Percentiles rank a stretch among this genome's conserved stretches.
Evolutionary conservation across 2,888 invertebrate species (phyloP).

Genomic region (Timandra comae): DNA sequence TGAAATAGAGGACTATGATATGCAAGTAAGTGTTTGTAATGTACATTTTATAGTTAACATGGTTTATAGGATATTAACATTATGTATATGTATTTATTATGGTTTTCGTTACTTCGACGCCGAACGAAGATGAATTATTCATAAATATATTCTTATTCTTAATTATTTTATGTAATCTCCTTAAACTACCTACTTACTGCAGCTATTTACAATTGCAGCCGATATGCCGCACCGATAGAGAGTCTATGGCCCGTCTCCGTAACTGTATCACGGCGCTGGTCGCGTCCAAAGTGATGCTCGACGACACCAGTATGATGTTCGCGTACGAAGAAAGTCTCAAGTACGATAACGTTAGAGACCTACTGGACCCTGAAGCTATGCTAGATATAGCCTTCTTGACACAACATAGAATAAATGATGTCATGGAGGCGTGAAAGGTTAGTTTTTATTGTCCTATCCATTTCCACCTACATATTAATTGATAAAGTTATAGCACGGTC

Average conservation of each 20-base stretch:
- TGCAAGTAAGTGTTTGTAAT: constrained; percentile 42
- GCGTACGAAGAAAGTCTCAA: constrained; percentile 93
- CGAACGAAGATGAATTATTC: too few species aligned
- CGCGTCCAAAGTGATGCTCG: constrained; percentile 91
- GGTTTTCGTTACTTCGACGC: too few species aligned
- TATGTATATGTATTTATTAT: too few species aligned
- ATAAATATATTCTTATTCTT: too few species aligned
- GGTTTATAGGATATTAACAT: too few species aligned
- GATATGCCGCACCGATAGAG: constrained; percentile 83
- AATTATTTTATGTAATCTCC: too few species aligned
- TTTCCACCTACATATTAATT: too few species aligned
- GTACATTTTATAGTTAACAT: too few species aligned
- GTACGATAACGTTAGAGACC: constrained; percentile 83
- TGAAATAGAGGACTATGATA: constrained; percentile 38
- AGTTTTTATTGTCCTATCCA: constrained; percentile 16
- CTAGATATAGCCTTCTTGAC: constrained; percentile 88
- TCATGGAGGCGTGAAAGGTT: constrained; percentile 45
- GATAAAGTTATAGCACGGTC: too few species aligned
- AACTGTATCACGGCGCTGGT: constrained; percentile 94
- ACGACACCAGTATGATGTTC: constrained; percentile 93
- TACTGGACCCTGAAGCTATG: constrained; percentile 90
- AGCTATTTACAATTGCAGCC: constrained; percentile 78
- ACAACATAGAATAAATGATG: constrained; percentile 80
- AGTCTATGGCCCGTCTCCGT: constrained; percentile 90
- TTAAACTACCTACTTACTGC: too few species aligned